A percentile compares a stretch with the other conserved stretches of the same genome.
These are phyloP conservation scores for Neotoma lepida DNA, from an alignment of 2,113 vertebrate species.

Conservation along the genomic window DNA sequence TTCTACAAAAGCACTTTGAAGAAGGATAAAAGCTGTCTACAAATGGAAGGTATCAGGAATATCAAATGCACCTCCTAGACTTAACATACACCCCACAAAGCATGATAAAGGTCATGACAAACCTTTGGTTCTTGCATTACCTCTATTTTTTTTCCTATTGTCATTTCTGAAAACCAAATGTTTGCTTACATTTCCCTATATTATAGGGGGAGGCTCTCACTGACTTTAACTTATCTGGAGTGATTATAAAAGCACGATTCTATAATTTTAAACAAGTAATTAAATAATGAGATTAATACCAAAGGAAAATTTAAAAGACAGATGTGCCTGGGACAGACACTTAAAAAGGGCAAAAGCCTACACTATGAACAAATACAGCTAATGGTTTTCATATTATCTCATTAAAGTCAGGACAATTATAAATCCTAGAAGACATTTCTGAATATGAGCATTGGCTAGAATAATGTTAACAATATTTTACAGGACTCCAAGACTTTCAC, in stretches of 20 bases:
- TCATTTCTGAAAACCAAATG: not conserved
- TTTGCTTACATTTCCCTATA: not conserved
- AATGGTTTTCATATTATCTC: not conserved
- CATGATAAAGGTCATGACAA: not conserved
- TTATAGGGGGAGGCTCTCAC: not conserved
- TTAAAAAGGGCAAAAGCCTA: not conserved
- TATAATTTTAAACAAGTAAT: not conserved
- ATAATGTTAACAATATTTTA: constrained; percentile 1
- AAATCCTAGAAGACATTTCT: constrained; percentile 40
- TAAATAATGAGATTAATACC: not conserved
- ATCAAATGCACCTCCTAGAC: not conserved
- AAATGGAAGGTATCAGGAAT: not conserved
- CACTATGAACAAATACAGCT: not conserved
- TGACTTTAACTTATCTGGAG: not conserved
- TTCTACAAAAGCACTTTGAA: constrained; percentile 22
- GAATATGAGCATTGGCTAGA: constrained; percentile 14
- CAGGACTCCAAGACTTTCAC: not conserved
- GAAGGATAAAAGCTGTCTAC: not conserved
- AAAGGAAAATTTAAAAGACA: constrained; percentile 15
- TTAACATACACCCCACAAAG: not conserved
- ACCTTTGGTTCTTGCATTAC: not conserved
- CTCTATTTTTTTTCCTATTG: not conserved
- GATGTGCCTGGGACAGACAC: not conserved
- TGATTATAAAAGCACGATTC: not conserved
- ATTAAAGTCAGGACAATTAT: constrained; percentile 6